Conservation (phyloP, 2,113 vertebrate genomes). For the Nematolebias whitei region DNA sequence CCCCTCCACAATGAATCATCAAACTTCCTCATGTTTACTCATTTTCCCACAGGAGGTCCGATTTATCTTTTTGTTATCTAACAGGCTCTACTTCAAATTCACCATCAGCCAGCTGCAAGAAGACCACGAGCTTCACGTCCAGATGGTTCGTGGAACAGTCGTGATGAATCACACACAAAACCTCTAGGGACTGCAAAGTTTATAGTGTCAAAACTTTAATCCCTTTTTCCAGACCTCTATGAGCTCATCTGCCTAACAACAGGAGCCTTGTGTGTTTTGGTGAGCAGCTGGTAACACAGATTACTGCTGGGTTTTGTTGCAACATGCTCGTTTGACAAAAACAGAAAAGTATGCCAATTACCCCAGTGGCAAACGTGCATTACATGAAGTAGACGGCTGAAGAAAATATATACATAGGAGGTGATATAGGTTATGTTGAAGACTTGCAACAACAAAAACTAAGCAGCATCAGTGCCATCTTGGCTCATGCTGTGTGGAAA, state of each 20-base stretch:
- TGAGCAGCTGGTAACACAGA: slow-evolving; percentile 39
- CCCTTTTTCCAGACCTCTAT: not conserved
- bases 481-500: not conserved
- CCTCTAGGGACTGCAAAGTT: slow-evolving; percentile 2
- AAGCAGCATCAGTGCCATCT: not conserved
- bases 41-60: slow-evolving; percentile 6
- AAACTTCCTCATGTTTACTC: slow-evolving; percentile 18
- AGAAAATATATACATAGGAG: not conserved
- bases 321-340: slow-evolving; percentile 26
- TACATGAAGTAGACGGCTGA: slow-evolving; percentile 4
- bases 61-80: slow-evolving; percentile 21
- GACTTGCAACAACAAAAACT: not conserved
- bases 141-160: slow-evolving; percentile 46
- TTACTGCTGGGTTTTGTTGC: slow-evolving; percentile 21
- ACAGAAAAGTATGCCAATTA: slow-evolving; percentile 21
- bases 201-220: slow-evolving; percentile 15
- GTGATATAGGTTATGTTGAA: not conserved
- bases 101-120: slow-evolving; percentile 35
- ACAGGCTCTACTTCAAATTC: slow-evolving; percentile 29
- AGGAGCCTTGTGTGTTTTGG: slow-evolving; percentile 9
- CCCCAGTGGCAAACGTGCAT: slow-evolving; percentile 15
- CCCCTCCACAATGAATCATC: slow-evolving; percentile 60
- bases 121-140: slow-evolving; percentile 50
- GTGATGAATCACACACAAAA: slow-evolving; percentile 46
- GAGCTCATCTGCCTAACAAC: slow-evolving; percentile 18